A percentile compares a stretch with the other conserved stretches of the same genome.
phyloP scores from a whole-genome alignment of 1,140 invertebrate genomes.

The Heliconius himera region DNA sequence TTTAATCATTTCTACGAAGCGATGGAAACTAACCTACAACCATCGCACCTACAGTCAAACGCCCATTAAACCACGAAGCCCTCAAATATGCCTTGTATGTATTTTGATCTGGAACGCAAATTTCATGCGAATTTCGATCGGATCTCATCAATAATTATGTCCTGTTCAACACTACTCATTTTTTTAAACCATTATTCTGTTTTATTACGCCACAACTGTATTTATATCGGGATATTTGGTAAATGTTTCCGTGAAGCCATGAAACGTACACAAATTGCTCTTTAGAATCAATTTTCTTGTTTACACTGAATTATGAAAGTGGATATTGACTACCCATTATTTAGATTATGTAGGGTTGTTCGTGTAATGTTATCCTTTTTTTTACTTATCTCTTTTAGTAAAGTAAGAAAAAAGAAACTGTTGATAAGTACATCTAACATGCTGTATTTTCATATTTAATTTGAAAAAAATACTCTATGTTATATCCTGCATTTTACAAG shows the following conservation, averaged over 20 bases:
- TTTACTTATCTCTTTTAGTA: neutral
- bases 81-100: constrained; percentile 10
- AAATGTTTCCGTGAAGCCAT: constrained; percentile 67
- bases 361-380: neutral
- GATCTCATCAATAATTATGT: constrained; percentile 25
- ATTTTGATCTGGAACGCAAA: constrained; percentile 40
- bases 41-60: no score
- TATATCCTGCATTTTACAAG: no score
- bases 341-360: constrained; percentile 45
- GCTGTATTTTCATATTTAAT: no score
- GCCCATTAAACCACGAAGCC: neutral
- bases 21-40: neutral
- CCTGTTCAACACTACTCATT: constrained; percentile 6
- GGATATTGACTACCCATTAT: constrained; percentile 61
- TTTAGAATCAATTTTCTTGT: constrained; percentile 79
- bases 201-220: constrained; percentile 15
- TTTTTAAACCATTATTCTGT: constrained; percentile 14
- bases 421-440: no score
- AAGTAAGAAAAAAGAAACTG: no score
- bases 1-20: no score
- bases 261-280: constrained; percentile 51
- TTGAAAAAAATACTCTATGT: no score
- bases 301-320: constrained; percentile 68
- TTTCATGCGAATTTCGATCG: constrained; percentile 43
- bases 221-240: constrained; percentile 34